A percentile compares a stretch with the other conserved stretches of the same genome.
Evolutionary conservation across 1,140 invertebrate species (phyloP).

Genomic region (Anoplolepis gracilipes): DNA sequence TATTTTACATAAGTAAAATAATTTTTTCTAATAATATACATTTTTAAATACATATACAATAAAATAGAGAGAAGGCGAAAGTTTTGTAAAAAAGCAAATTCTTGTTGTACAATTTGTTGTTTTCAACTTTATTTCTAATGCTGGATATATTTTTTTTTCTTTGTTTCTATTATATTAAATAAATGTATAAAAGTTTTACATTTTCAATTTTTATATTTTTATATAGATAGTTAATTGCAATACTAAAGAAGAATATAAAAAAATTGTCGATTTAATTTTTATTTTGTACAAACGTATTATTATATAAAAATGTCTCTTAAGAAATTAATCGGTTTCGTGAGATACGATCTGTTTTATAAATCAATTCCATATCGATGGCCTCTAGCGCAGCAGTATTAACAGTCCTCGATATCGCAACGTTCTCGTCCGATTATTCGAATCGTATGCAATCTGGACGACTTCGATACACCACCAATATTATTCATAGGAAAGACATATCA

Average conservation of each 20-base stretch:
- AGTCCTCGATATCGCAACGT: slow-evolving; percentile 45
- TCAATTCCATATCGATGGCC: slow-evolving; percentile 46
- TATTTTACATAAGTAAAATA: too few species aligned
- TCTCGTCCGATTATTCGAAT: slow-evolving; percentile 40
- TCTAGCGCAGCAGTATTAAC: slow-evolving; percentile 40
- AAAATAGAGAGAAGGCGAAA: too few species aligned
- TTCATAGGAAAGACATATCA: slow-evolving; percentile 57
- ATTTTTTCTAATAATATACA: background rate
- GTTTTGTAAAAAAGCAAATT: background rate
- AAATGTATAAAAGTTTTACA: background rate
- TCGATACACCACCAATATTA: slow-evolving; percentile 56
- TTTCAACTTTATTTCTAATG: slow-evolving; percentile 1
- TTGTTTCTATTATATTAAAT: background rate
- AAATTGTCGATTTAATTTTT: slow-evolving; percentile 43
- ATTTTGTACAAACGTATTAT: slow-evolving; percentile 10
- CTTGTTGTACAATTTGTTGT: background rate
- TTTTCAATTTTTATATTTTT: slow-evolving; percentile 1
- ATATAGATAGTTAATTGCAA: slow-evolving; percentile 5
- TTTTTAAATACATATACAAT: background rate
- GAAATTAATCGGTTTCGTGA: slow-evolving; percentile 41
- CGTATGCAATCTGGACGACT: slow-evolving; percentile 39
- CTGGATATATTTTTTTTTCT: background rate
- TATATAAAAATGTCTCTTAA: slow-evolving; percentile 10
- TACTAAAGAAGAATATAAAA: background rate
- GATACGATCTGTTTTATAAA: slow-evolving; percentile 28